phyloP scores from a whole-genome alignment of 2,888 invertebrate species.

The Embidobia sp. region DNA sequence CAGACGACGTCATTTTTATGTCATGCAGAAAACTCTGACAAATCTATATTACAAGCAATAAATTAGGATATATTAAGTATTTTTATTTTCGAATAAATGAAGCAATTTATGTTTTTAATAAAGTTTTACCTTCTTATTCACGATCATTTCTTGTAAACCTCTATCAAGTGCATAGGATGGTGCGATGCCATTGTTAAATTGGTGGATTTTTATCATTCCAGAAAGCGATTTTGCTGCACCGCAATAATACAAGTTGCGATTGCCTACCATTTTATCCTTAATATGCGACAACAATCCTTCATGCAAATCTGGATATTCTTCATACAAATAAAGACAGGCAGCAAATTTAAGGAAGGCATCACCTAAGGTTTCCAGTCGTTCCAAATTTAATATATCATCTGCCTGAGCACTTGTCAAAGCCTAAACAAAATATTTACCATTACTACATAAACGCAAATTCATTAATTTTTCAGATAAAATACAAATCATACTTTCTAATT shows the following conservation, averaged over 20 bases:
- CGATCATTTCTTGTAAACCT: constrained; percentile 81
- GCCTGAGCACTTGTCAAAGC: constrained; percentile 89
- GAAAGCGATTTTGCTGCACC: too few relatives aligned
- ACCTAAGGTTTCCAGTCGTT: constrained; percentile 93
- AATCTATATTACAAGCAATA: too few relatives aligned
- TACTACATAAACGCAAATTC: too few relatives aligned
- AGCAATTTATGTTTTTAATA: neutral
- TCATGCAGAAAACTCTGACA: constrained; percentile 82
- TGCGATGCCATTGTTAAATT: constrained; percentile 90
- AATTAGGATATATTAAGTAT: constrained; percentile 49
- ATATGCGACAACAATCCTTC: constrained; percentile 91
- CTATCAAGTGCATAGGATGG: constrained; percentile 87
- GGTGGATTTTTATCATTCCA: constrained; percentile 85
- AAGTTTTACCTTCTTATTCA: constrained; percentile 67
- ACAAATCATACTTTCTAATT: too few relatives aligned
- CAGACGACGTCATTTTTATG: constrained; percentile 79
- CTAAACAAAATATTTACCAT: too few relatives aligned
- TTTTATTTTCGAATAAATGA: neutral
- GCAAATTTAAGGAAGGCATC: constrained; percentile 94
- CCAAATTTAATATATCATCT: constrained; percentile 89
- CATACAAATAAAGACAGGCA: constrained; percentile 87
- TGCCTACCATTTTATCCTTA: constrained; percentile 88
- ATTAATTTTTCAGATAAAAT: too few relatives aligned
- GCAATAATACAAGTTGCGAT: constrained; percentile 92
- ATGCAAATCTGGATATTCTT: constrained; percentile 85